Base-by-base conservation (phyloP, 1,140 invertebrate genomes). In the Papilio polytes region DNA sequence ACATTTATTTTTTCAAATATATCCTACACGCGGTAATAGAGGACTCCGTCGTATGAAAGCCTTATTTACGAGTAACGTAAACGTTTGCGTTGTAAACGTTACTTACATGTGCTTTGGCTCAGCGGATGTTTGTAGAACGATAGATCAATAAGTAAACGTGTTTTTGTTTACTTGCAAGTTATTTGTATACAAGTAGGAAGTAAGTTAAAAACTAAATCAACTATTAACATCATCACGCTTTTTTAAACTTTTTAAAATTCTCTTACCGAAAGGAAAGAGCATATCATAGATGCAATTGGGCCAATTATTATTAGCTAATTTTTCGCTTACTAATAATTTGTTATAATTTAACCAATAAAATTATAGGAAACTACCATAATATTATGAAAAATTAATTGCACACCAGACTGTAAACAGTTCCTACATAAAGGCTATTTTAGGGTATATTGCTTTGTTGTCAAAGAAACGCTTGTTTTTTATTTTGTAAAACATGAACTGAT, bases 401-500 rank as follows among this genome's bases (percentile, higher is more conserved):
- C 20, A 26, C 20, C 20, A 63, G 59, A 63, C 59, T 63, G 59
- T 63, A 63, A 63, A 63, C 59, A 63, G 22, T 26, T 59, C 22
- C 56, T 22, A 10, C 56, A 59, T 10, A 22, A n/a, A 22, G n/a
- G 20, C 56, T 59, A 22, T 26, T 63, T 63, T 63, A 20, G 22
- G 59, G 13, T 63, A 63, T 22, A n/a, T 20, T 18, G 22, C 20
- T 63, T 13, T 22, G 22, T 22, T 63, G 10, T 22, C 20, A 20
- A 63, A 63, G 22, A 12, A 22, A 26, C 59, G 59, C n/a, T 63
- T 63, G 59, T 63, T 63, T 63, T 63, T 63, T 10, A 9, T 22
- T 63, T 63, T 22, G 22, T 26, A 63, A 63, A 63, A 63, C 59
- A 63, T 63, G 59, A 26, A 63, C 59, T 63, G 59, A 63, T 63